Base-by-base conservation (phyloP, 2,888 invertebrate species). In the Eristalinus sepulchralis region DNA sequence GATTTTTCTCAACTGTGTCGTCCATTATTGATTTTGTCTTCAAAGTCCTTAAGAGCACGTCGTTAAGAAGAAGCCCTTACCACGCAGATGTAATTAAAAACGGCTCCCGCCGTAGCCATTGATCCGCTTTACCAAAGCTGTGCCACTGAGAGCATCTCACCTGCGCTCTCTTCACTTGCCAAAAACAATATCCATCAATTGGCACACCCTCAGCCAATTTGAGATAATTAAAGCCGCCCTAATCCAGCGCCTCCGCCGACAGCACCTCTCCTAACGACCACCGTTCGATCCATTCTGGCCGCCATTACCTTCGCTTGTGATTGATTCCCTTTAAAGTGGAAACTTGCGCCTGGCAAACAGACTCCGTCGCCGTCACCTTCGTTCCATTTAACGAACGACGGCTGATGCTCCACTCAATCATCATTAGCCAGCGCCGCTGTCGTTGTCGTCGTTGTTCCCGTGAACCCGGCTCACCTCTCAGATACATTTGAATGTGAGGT, bases 381-480 rank as follows among this genome's bases (percentile, higher is more conserved):
- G 27, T 27, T 27, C 27, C 27, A 27, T 27, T 27, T 5, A 27
- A 27, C 27, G 17, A 9, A 10, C 31, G 8, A n/a, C 1, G 27
- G 11, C 60, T 31, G 31, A 33, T 8, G 27, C 5, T 27, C 63
- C 34, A 57, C 39, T 66, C 36, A 75, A 47, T 75, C 75, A 47
- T 66, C 39, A 59, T 59, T 66, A 75, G 20, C 59, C 27, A 57
- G 5, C 34, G 36, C 36, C 8, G 36, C 22, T 22, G 34, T 33
- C 27, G 27, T 27, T 27, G 64, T 5, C 34, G 63, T 59, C 8
- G 55, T 27, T 31, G 31, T 53, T 75, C 57, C 39, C 75, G 20
- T 75, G 75, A 67, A n/a, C 67, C 60, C 47, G 47, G 57, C 11
- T 67, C 67, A 76, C 76, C 66, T 76, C 60, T 36, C 24, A 24